Evolutionary conservation across 2,113 vertebrate genomes (phyloP), one percentile per base, ranked within the genome.

Genomic region (Lampris incognitus): DNA sequence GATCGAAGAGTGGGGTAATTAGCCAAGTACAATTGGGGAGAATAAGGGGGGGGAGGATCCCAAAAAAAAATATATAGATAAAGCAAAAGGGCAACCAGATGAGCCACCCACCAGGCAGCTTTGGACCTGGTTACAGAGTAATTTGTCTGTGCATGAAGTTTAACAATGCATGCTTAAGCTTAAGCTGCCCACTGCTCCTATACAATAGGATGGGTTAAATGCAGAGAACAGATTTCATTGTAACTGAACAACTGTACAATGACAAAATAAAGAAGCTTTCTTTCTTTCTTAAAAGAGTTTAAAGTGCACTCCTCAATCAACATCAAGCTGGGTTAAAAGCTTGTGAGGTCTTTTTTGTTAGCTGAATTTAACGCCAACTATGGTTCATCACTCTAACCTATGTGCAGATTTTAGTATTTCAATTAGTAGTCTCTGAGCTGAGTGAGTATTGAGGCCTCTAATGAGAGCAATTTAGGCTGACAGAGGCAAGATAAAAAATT

Each of bases 401-500:
- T 41, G n/a, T 6, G 55, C 49, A 64, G 64, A 76, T 1, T n/a
- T 42, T 24, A 56, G 61, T 62, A 71, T 73, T 60, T 46, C 51
- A 55, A 72, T 62, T 4, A 0, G 39, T 13, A 48, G 54, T 77
- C 74, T 9, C 2, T 2, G 24, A 78, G 66, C 55, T 2, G 63
- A 40, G 69, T 5, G 40, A 67, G 57, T 6, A 3, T 57, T 24
- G 24, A 24, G 24, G 76, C 69, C 72, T 58, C 37, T n/a, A 40
- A 13, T 78, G 86, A 88, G 63, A 48, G 66, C 79, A 49, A 84
- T 62, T 50, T 13, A 50, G 66, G 59, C 69, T 72, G 85, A 84
- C 5, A 59, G 83, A 81, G 75, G 63, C 55, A 48, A 58, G 70
- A 72, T n/a, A 66, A 41, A 39, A 8, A 48, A 69, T 9, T 0